These are phyloP conservation scores for Sardinella longiceps DNA, from an alignment of 2,797 vertebrate species.

Conservation along the genomic window DNA sequence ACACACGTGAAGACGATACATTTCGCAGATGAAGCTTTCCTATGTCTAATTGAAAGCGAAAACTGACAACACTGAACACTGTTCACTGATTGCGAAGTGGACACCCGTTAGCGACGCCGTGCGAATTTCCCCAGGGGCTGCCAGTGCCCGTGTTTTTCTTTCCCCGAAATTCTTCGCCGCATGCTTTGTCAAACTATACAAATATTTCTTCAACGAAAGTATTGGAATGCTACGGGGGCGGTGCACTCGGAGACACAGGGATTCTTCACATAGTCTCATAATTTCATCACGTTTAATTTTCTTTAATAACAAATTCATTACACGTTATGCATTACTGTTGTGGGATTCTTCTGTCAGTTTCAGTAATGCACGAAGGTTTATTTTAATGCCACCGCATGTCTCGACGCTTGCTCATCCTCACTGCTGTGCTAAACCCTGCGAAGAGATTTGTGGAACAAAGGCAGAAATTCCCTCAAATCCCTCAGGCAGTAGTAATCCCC, in stretches of 20 bases:
- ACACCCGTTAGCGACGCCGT: neutral
- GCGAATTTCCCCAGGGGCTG: constrained; percentile 25
- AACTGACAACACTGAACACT: neutral
- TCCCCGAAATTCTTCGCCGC: constrained; percentile 49
- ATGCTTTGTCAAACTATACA: constrained; percentile 60
- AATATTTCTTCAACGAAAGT: constrained; percentile 62
- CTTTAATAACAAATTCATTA: constrained; percentile 11
- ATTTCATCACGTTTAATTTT: neutral
- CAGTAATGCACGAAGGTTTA: neutral
- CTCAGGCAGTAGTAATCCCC: constrained; percentile 57
- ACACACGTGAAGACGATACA: constrained; percentile 16
- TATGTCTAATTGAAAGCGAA: neutral
- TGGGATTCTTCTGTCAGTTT: neutral
- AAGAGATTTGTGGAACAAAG: constrained; percentile 24
- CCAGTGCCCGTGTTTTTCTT: constrained; percentile 53
- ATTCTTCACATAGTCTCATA: neutral
- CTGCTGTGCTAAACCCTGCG: constrained; percentile 51
- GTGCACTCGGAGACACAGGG: neutral
- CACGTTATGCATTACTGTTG: neutral
- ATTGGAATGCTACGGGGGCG: constrained; percentile 57
- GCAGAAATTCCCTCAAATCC: constrained; percentile 64
- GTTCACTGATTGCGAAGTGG: neutral
- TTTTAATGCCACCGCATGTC: constrained; percentile 1
- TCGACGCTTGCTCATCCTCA: constrained; percentile 29
- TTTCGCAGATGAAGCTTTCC: neutral